Percentiles rank a stretch among this genome's conserved stretches.
Conservation (phyloP, 2,888 invertebrate genomes). For the Halocaridina rubra region DNA sequence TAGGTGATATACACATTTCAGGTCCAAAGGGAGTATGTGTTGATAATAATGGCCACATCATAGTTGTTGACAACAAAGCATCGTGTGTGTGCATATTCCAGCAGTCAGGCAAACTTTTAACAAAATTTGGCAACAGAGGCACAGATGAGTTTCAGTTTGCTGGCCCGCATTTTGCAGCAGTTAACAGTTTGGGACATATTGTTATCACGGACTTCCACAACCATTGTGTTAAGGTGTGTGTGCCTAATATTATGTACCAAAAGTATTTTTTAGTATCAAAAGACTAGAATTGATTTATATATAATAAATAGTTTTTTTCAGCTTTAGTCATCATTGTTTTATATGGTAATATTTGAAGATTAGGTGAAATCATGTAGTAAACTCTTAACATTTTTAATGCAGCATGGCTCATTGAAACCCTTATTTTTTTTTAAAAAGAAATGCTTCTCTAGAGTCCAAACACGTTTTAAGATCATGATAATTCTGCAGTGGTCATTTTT, state of each 20-base stretch:
- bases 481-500: not conserved
- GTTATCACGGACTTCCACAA: constrained; percentile 73
- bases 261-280: too few species aligned
- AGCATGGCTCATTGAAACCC: too few species aligned
- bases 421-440: not conserved
- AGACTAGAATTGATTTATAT: too few species aligned
- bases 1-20: constrained; percentile 36
- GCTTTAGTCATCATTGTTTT: too few species aligned
- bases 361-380: too few species aligned
- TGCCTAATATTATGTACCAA: too few species aligned
- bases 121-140: constrained; percentile 70
- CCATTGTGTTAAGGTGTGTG: constrained; percentile 72
- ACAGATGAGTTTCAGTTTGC: constrained; percentile 71
- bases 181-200: constrained; percentile 70
- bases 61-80: constrained; percentile 72
- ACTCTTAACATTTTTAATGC: too few species aligned
- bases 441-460: not conserved
- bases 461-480: not conserved
- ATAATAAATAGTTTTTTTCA: too few species aligned
- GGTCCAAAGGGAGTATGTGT: constrained; percentile 72
- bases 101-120: constrained; percentile 70
- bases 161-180: constrained; percentile 73
- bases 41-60: constrained; percentile 70
- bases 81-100: constrained; percentile 71
- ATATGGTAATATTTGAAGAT: too few species aligned